Percentiles rank a stretch among this genome's conserved stretches.
Conservation (phyloP, 2,113 vertebrate genomes). For the Mastomys natalensis region DNA sequence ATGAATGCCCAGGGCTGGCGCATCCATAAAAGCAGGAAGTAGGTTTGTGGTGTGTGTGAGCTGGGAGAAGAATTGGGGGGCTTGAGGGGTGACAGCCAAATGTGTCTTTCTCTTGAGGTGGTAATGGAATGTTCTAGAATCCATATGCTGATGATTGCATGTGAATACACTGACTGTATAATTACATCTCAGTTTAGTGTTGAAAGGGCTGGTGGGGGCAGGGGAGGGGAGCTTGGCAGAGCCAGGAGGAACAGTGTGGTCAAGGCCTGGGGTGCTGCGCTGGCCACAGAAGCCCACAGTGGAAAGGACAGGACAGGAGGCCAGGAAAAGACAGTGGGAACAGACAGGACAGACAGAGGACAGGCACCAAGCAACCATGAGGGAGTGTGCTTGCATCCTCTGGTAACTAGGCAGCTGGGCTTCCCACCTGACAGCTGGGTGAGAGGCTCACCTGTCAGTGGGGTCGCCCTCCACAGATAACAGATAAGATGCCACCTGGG, state of each 20-base stretch:
- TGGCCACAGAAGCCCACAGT: background rate
- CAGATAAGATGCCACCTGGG: background rate
- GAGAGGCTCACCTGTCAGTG: fast-evolving
- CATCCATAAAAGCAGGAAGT: background rate
- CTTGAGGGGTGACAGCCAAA: fast-evolving
- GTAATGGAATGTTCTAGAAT: background rate
- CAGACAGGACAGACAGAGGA: background rate
- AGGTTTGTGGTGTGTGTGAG: too few relatives aligned
- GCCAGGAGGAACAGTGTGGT: fast-evolving
- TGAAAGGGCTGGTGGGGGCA: background rate
- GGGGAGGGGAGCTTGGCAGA: fast-evolving
- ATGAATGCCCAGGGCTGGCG: background rate
- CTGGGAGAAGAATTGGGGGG: fast-evolving
- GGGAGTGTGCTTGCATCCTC: fast-evolving
- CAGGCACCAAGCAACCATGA: background rate
- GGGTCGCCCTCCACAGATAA: background rate
- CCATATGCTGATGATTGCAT: fast-evolving
- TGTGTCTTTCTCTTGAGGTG: background rate
- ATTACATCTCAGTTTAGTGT: background rate
- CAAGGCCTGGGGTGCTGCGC: background rate
- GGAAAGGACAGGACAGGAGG: background rate
- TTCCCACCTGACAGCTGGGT: fast-evolving
- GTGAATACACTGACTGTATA: fast-evolving
- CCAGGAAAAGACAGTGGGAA: background rate
- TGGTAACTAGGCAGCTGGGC: background rate